Base-by-base conservation (phyloP, 2,888 invertebrate species). In the Amphipoea oculea region DNA sequence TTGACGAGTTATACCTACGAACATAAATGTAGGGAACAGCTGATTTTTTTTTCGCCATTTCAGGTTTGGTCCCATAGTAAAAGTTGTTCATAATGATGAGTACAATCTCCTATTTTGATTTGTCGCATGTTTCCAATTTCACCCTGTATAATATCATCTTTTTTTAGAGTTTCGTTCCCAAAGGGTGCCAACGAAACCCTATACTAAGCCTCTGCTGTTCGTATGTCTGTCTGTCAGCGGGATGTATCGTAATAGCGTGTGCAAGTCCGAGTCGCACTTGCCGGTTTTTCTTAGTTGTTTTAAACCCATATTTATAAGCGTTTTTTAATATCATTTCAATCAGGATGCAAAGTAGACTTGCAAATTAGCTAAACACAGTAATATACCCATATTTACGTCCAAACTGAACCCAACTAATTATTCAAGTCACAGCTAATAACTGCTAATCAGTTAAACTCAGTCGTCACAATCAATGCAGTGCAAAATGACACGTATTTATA, bases 401-500 rank as follows among this genome's bases (percentile, higher is more conserved):
- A 40, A 76, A 66, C 68, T 5, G 20, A 83, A 70, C 14, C 6
- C 40, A 51, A 66, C 63, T 79, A 72, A 78, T 80, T 73, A 88
- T 70, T 63, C 54, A 85, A 79, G 66, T 79, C 57, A 48, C 66
- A 75, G 72, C 60, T 79, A 72, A 78, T 80, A 87, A 76, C 66
- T 76, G 65, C 9, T 78, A 76, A 85, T 81, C 79, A 73, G 81
- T 85, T 85, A 71, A 81, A 73, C 57, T 45, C 51, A 42, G 62
- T 14, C 42, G 11, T 23, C 12, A 48, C 9, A 73, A 45, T 7
- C 5, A 17, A 7, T 54, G 54, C 75, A 51, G 20, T 54, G 42
- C 23, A 87, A 69, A 77, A 54, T 70, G 40, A 62, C 4, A 51
- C 62, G 14, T 81, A 84, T 69, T 20, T 0, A 2, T 14, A 1